phyloP scores from a whole-genome alignment of 2,113 vertebrate genomes.

The Gymnobelideus leadbeateri region DNA sequence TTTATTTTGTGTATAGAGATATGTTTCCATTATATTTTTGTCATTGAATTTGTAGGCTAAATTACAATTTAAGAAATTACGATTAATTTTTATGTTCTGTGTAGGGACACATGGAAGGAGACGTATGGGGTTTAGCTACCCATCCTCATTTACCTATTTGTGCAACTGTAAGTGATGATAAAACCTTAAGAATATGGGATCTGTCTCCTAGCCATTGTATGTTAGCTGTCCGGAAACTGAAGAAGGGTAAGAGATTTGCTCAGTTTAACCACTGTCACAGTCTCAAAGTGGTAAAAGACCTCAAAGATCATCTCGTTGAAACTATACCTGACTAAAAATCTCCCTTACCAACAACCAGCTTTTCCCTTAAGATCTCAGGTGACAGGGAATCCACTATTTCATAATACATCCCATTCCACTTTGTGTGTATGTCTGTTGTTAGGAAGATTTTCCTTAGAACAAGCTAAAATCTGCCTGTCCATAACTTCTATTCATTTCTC shows the following conservation, averaged over 20 bases:
- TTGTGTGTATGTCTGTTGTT: neutral
- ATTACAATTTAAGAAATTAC: constrained; percentile 10
- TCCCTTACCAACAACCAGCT: neutral
- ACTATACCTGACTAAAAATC: neutral
- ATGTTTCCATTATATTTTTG: constrained; percentile 20
- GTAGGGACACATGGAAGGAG: constrained; percentile 99
- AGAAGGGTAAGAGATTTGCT: constrained; percentile 91
- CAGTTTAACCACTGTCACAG: constrained; percentile 8
- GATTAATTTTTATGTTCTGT: constrained; percentile 69
- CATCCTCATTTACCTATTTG: constrained; percentile 98
- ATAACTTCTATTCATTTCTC: neutral
- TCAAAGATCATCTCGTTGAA: neutral
- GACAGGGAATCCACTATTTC: neutral
- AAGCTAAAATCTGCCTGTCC: neutral
- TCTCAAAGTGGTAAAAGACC: neutral
- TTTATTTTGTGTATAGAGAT: neutral
- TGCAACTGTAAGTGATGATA: constrained; percentile 99
- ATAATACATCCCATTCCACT: neutral
- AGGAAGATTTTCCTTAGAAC: neutral
- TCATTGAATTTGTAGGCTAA: constrained; percentile 50
- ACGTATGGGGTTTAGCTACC: constrained; percentile 97
- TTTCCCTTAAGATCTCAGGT: neutral
- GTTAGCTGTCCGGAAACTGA: constrained; percentile 98
- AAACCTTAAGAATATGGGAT: constrained; percentile 99
- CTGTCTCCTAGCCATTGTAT: constrained; percentile 99